phyloP scores from a whole-genome alignment of 2,797 vertebrate species.

The Tiaroga cobitis region DNA sequence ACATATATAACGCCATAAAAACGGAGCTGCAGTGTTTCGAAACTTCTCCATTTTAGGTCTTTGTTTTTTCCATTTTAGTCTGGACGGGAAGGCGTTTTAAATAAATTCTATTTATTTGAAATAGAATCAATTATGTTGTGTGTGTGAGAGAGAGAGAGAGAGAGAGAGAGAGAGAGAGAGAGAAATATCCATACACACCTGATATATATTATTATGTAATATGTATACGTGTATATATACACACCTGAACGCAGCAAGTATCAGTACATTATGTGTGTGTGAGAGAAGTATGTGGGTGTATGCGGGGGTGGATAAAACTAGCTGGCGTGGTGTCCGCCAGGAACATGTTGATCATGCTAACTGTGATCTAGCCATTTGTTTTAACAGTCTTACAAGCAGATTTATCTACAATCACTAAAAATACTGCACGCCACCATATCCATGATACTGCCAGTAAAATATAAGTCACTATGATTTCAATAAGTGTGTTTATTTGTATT shows the following conservation, averaged over 20 bases:
- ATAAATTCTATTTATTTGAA: too few relatives aligned
- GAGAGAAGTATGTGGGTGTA: conserved; percentile 8
- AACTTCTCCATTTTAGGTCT: too few relatives aligned
- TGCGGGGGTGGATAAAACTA: conserved; percentile 42
- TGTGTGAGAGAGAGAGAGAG: too few relatives aligned
- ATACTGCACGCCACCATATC: neutral
- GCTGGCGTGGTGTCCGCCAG: conserved; percentile 1
- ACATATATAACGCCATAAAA: too few relatives aligned
- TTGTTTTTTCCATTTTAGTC: too few relatives aligned
- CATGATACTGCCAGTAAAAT: neutral
- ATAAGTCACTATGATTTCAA: neutral
- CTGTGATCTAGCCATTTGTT: conserved; percentile 3
- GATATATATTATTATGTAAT: neutral
- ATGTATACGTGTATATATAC: neutral
- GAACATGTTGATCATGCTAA: conserved; percentile 16
- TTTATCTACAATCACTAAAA: neutral
- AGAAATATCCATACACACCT: too few relatives aligned
- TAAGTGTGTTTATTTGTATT: neutral
- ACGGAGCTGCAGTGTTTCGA: too few relatives aligned
- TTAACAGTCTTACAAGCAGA: neutral
- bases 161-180: too few relatives aligned
- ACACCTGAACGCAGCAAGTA: conserved; percentile 7
- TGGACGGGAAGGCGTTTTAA: too few relatives aligned
- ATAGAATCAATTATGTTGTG: too few relatives aligned
- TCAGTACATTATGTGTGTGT: conserved; percentile 3